These are phyloP conservation scores for Sciaenops ocellatus DNA, from an alignment of 2,797 vertebrate genomes.

Conservation along the genomic window DNA sequence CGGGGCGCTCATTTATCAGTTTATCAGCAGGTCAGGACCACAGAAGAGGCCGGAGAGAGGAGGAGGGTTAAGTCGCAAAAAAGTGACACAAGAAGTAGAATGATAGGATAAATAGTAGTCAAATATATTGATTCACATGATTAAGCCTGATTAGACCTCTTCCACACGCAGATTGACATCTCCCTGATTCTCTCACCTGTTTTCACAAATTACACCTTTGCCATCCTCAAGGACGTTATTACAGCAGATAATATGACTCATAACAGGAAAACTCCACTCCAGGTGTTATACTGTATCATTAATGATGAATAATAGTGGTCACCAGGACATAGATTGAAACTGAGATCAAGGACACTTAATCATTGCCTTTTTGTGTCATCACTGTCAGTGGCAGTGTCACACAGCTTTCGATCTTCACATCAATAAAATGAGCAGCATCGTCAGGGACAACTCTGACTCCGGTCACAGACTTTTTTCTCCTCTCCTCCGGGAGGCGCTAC, in stretches of 20 bases:
- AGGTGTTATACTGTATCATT: too few relatives aligned
- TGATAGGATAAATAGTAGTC: background rate
- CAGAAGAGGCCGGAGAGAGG: constrained; percentile 26
- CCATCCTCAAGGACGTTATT: background rate
- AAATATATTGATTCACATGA: background rate
- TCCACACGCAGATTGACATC: background rate
- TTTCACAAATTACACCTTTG: background rate
- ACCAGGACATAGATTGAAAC: background rate
- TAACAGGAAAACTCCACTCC: background rate
- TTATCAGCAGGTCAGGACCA: constrained; percentile 59
- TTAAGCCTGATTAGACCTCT: constrained; percentile 1
- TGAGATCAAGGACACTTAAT: background rate
- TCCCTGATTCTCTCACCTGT: background rate
- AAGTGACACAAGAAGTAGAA: constrained; percentile 5
- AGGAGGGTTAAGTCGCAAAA: background rate
- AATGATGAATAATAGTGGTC: background rate
- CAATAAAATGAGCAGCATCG: background rate
- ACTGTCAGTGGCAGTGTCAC: background rate
- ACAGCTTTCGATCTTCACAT: background rate
- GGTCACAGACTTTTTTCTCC: background rate
- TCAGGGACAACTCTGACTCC: background rate
- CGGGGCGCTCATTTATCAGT: constrained; percentile 71
- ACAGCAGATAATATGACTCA: background rate
- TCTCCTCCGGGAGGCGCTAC: constrained; percentile 2
- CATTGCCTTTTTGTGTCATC: background rate